Evolutionary conservation across 2,888 invertebrate species (phyloP).

Genomic region (Eupeodes luniger): DNA sequence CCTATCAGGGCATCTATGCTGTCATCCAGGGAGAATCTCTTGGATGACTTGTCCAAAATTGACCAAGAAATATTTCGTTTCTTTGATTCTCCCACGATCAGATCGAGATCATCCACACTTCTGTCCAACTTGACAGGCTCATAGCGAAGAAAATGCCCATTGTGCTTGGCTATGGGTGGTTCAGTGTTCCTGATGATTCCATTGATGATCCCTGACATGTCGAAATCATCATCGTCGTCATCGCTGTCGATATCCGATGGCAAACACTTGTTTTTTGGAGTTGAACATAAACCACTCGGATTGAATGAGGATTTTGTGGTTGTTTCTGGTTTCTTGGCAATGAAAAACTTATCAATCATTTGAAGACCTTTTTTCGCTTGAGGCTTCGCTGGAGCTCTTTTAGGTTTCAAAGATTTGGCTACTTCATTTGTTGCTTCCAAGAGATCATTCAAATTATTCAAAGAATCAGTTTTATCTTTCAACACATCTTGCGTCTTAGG

Average conservation of each 20-base stretch:
- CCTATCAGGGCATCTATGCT: slow-evolving; percentile 80
- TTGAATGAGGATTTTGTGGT: slow-evolving; percentile 11
- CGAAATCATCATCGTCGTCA: slow-evolving; percentile 84
- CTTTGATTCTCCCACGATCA: slow-evolving; percentile 71
- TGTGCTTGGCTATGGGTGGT: slow-evolving; percentile 78
- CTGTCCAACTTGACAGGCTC: slow-evolving; percentile 77
- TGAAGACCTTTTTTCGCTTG: slow-evolving; percentile 78
- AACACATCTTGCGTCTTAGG: slow-evolving; percentile 79
- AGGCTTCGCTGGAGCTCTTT: slow-evolving; percentile 81
- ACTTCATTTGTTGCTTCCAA: slow-evolving; percentile 79
- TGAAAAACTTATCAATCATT: slow-evolving; percentile 82
- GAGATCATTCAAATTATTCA: slow-evolving; percentile 78
- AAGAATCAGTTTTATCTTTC: slow-evolving; percentile 76
- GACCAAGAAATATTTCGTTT: slow-evolving; percentile 78
- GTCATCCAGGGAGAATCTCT: slow-evolving; percentile 79
- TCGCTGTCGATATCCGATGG: slow-evolving; percentile 81
- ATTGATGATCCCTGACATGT: slow-evolving; percentile 86
- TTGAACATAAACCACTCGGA: slow-evolving; percentile 79
- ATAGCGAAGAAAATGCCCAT: slow-evolving; percentile 80
- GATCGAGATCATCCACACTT: slow-evolving; percentile 79
- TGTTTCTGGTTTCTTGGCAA: slow-evolving; percentile 8
- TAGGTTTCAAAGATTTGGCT: slow-evolving; percentile 77
- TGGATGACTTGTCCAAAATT: slow-evolving; percentile 53
- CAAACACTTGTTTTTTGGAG: slow-evolving; percentile 80
- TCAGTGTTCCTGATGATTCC: slow-evolving; percentile 83